These are phyloP conservation scores for Euphydryas editha DNA, from an alignment of 2,888 invertebrate species.

Conservation along the genomic window DNA sequence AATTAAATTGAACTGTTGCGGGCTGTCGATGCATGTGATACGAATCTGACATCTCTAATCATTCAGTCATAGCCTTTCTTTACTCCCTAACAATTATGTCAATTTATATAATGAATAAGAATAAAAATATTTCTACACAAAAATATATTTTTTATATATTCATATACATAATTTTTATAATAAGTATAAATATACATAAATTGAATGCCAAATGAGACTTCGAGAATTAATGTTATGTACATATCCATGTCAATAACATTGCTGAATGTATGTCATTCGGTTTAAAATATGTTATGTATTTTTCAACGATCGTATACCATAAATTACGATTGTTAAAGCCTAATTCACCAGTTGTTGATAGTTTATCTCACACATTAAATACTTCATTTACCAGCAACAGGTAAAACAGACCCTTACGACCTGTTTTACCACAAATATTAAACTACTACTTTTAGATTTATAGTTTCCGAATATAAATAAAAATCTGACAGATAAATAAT, in stretches of 20 bases:
- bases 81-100: conserved; percentile 43
- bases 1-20: not conserved
- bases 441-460: too few relatives aligned
- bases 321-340: too few relatives aligned
- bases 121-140: conserved; percentile 6
- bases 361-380: too few relatives aligned
- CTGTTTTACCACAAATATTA: too few relatives aligned
- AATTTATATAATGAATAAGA: conserved; percentile 34
- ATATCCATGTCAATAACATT: not conserved
- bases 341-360: too few relatives aligned
- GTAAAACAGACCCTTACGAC: too few relatives aligned
- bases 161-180: not conserved
- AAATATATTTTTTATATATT: conserved; percentile 17
- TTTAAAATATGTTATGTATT: not conserved
- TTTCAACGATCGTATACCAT: too few relatives aligned
- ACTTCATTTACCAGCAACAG: too few relatives aligned
- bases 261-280: not conserved
- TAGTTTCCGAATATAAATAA: too few relatives aligned
- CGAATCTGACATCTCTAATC: conserved; percentile 1
- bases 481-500: too few relatives aligned
- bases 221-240: not conserved
- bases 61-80: conserved; percentile 34
- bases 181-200: not conserved
- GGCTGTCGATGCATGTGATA: not conserved
- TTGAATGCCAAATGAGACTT: not conserved